phyloP scores from a whole-genome alignment of 2,113 vertebrate genomes.

The Carassius carassius region DNA sequence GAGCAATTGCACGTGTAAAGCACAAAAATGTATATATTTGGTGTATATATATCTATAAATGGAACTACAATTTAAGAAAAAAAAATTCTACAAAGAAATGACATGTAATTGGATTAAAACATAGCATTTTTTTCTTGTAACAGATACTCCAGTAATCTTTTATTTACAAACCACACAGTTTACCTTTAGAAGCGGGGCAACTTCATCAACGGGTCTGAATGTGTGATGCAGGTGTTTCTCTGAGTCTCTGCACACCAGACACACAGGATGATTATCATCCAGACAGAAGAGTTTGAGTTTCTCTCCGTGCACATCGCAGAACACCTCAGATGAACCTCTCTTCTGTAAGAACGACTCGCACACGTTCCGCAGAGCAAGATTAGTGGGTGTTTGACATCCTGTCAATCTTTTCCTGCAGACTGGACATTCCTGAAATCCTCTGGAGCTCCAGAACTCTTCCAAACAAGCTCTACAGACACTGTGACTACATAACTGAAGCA shows the following conservation, averaged over 20 bases:
- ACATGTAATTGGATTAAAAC: too few species aligned
- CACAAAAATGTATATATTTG: too few species aligned
- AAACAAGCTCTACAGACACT: constrained; percentile 27
- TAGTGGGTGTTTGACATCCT: neutral
- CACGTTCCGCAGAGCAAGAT: constrained; percentile 2
- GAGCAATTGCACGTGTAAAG: too few species aligned
- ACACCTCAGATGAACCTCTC: neutral
- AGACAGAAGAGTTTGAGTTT: neutral
- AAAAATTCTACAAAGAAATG: too few species aligned
- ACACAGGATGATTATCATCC: constrained; percentile 16
- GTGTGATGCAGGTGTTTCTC: neutral
- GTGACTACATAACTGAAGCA: constrained; percentile 29
- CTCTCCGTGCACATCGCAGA: neutral
- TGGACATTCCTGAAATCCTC: neutral
- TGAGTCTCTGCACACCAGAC: constrained; percentile 22
- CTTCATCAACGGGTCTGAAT: constrained; percentile 27
- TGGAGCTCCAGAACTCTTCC: neutral
- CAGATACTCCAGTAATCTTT: too few species aligned
- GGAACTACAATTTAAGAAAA: too few species aligned
- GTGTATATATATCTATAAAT: neutral
- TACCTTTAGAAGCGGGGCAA: neutral
- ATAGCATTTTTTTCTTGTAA: too few species aligned
- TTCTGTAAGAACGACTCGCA: neutral
- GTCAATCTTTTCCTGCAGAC: constrained; percentile 12
- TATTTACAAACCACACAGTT: too few species aligned